Conservation (phyloP, 2,113 vertebrate genomes). For the Acrocephalus kingi region DNA sequence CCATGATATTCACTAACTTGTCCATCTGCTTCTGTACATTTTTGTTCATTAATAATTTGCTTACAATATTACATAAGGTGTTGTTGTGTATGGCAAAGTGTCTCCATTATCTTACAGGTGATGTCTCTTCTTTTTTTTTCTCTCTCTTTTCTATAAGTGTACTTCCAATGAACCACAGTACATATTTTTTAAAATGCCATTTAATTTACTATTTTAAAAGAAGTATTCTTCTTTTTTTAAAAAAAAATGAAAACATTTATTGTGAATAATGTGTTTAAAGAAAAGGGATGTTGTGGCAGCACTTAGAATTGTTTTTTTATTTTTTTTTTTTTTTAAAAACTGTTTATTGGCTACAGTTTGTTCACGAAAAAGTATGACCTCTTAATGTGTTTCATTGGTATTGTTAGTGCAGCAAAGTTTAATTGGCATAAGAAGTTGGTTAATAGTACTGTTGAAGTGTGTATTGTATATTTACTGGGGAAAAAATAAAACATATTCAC, state of each 20-base stretch:
- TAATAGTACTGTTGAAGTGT: constrained; percentile 81
- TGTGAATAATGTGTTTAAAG: constrained; percentile 77
- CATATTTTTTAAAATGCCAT: constrained; percentile 70
- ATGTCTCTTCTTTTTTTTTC: constrained; percentile 60
- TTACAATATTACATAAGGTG: constrained; percentile 67
- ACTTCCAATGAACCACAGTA: constrained; percentile 73
- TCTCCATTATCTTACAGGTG: constrained; percentile 69
- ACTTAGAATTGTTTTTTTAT: constrained; percentile 75
- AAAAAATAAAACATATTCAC: constrained; percentile 82
- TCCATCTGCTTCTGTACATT: constrained; percentile 73
- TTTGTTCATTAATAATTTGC: constrained; percentile 69
- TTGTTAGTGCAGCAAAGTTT: constrained; percentile 79
- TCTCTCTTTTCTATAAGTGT: constrained; percentile 68
- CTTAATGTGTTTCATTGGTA: constrained; percentile 80
- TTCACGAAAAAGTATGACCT: constrained; percentile 73
- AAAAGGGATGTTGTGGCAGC: constrained; percentile 76
- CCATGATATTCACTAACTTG: constrained; percentile 70
- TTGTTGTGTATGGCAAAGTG: constrained; percentile 64
- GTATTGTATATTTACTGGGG: constrained; percentile 84
- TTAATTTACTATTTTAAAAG: constrained; percentile 70
- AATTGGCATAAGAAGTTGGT: constrained; percentile 77
- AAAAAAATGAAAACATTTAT: constrained; percentile 69
- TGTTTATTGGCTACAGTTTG: constrained; percentile 75
- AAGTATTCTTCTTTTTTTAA: constrained; percentile 39
- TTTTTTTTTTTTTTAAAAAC: constrained; percentile 68